Conservation (phyloP, 1,140 invertebrate genomes). For the Cyphomyrmex costatus region DNA sequence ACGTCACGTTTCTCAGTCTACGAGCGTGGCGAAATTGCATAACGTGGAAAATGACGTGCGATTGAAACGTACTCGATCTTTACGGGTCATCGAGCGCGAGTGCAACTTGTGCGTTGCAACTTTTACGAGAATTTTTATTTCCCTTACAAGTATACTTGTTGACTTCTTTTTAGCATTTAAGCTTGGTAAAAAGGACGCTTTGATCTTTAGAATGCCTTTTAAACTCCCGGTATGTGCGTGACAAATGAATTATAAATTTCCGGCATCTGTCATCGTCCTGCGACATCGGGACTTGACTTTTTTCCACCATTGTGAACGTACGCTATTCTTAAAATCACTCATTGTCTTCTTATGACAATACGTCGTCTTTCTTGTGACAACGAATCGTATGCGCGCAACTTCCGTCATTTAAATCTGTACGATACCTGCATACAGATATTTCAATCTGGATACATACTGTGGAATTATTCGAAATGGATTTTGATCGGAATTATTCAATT, state of each 20-base stretch:
- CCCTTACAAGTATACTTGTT: not conserved
- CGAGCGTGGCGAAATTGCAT: slow-evolving; percentile 47
- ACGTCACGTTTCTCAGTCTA: not conserved
- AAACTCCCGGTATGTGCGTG: not conserved
- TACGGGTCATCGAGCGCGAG: slow-evolving; percentile 11
- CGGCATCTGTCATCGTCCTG: slow-evolving; percentile 3
- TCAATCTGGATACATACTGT: too few relatives aligned
- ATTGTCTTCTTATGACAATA: slow-evolving; percentile 31
- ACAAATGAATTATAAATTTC: slow-evolving; percentile 18
- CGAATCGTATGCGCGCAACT: not conserved
- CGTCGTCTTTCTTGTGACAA: slow-evolving; percentile 3
- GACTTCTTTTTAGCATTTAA: not conserved
- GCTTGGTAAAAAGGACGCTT: not conserved
- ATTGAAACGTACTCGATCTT: slow-evolving; percentile 43
- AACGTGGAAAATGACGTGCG: slow-evolving; percentile 55
- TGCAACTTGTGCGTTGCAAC: not conserved
- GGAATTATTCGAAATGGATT: too few relatives aligned
- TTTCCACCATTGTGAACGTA: not conserved
- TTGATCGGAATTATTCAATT: too few relatives aligned
- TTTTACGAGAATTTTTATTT: slow-evolving; percentile 24
- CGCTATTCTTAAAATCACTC: slow-evolving; percentile 19
- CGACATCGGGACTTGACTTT: slow-evolving; percentile 24
- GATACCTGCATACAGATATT: not conserved
- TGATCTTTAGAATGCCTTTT: slow-evolving; percentile 25
- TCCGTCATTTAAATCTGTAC: not conserved